These are phyloP conservation scores for Rhinolophus ferrumequinum DNA, from an alignment of 2,113 vertebrate species.

Conservation along the genomic window DNA sequence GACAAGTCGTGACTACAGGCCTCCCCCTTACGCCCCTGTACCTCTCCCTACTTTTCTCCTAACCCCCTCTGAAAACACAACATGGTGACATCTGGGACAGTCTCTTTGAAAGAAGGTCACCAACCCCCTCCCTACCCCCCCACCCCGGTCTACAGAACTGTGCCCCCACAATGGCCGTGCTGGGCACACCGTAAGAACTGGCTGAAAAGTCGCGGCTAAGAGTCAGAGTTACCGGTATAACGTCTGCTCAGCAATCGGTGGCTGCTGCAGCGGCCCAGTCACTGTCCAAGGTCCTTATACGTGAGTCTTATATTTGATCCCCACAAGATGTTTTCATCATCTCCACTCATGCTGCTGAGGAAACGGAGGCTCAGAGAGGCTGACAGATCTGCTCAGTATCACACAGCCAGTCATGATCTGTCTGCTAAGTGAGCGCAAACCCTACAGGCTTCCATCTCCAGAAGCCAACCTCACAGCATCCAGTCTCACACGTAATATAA, in stretches of 20 bases:
- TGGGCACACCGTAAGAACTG: background rate
- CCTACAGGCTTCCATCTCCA: background rate
- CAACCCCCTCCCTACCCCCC: background rate
- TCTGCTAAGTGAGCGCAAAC: background rate
- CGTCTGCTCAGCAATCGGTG: background rate
- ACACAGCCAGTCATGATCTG: background rate
- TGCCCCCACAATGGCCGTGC: background rate
- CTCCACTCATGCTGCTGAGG: background rate
- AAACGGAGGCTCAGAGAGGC: slow-evolving; percentile 10
- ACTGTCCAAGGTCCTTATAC: background rate
- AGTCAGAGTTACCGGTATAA: background rate
- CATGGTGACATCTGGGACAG: background rate
- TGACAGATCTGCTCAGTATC: slow-evolving; percentile 5
- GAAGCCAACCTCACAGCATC: background rate
- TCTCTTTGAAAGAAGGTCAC: slow-evolving; percentile 20
- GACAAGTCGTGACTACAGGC: background rate
- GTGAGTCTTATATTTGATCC: background rate
- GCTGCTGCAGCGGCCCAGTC: background rate
- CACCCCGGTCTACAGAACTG: background rate
- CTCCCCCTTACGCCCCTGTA: background rate
- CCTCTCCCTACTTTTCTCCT: background rate
- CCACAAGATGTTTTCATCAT: background rate
- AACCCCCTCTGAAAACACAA: background rate
- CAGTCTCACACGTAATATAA: background rate
- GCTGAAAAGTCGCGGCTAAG: background rate